Conservation (phyloP, 2,797 vertebrate genomes). For the Chelmon rostratus region DNA sequence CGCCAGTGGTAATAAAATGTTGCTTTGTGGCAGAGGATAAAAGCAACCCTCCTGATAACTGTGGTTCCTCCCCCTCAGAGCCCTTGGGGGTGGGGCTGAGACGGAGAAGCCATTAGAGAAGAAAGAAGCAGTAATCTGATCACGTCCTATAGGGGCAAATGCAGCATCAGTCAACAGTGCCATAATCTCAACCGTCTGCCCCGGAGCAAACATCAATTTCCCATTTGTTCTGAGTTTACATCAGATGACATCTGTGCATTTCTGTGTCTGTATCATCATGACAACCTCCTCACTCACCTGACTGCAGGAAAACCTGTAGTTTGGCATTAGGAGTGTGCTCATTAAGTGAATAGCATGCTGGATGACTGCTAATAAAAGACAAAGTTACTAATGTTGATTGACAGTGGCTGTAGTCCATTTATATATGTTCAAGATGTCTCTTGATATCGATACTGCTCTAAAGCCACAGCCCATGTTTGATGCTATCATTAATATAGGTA, state of each 20-base stretch:
- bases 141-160: conserved; percentile 59
- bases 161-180: conserved; percentile 62
- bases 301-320: conserved; percentile 6
- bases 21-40: conserved; percentile 63
- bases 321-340: not conserved
- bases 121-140: conserved; percentile 74
- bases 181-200: conserved; percentile 54
- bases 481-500: conserved; percentile 3
- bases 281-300: conserved; percentile 33
- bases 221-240: conserved; percentile 40
- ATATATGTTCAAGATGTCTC: conserved; percentile 3
- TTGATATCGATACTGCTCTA: conserved; percentile 3
- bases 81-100: conserved; percentile 45
- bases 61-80: conserved; percentile 32
- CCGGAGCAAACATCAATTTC: conserved; percentile 32
- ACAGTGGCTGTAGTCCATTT: conserved; percentile 17
- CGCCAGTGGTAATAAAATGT: conserved; percentile 65
- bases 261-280: conserved; percentile 28
- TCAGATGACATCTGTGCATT: conserved; percentile 29
- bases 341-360: conserved; percentile 32
- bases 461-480: conserved; percentile 2
- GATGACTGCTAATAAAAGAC: conserved; percentile 25
- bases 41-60: conserved; percentile 60
- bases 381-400: conserved; percentile 24
- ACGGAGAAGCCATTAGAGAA: conserved; percentile 65